Evolutionary conservation across 2,113 vertebrate species (phyloP).

Genomic region (Erinaceus europaeus): DNA sequence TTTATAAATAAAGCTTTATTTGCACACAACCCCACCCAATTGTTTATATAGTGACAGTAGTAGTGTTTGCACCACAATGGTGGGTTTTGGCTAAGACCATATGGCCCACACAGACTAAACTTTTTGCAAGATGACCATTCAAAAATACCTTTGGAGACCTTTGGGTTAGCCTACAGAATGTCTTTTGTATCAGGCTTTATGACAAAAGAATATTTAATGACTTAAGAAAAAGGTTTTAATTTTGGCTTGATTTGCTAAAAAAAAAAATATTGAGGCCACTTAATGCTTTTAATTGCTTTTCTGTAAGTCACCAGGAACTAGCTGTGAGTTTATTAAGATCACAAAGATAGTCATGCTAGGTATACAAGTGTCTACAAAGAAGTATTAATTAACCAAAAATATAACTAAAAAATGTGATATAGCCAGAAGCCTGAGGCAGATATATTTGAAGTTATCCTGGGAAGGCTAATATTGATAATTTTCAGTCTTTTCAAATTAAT

Average conservation of each 20-base stretch:
- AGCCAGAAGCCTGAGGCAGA: neutral
- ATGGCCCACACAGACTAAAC: neutral
- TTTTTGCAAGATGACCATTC: neutral
- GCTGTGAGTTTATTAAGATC: neutral
- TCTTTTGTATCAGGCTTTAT: neutral
- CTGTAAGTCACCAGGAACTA: neutral
- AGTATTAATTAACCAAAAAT: neutral
- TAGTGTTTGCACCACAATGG: neutral
- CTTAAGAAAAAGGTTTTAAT: neutral
- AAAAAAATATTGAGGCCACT: neutral
- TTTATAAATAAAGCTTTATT: constrained; percentile 12
- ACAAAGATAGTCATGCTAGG: neutral
- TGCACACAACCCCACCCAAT: neutral
- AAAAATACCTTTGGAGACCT: neutral
- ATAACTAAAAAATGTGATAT: neutral
- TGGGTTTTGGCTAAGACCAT: neutral
- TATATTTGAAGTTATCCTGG: neutral
- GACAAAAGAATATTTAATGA: constrained; percentile 7
- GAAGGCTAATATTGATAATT: neutral
- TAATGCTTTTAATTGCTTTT: neutral
- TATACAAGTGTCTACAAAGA: neutral
- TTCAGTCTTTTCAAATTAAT: neutral
- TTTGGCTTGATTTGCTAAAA: neutral
- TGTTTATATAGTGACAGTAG: neutral
- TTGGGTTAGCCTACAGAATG: neutral